These are phyloP conservation scores for Tadarida brasiliensis DNA, from an alignment of 2,797 vertebrate genomes.

Conservation along the genomic window DNA sequence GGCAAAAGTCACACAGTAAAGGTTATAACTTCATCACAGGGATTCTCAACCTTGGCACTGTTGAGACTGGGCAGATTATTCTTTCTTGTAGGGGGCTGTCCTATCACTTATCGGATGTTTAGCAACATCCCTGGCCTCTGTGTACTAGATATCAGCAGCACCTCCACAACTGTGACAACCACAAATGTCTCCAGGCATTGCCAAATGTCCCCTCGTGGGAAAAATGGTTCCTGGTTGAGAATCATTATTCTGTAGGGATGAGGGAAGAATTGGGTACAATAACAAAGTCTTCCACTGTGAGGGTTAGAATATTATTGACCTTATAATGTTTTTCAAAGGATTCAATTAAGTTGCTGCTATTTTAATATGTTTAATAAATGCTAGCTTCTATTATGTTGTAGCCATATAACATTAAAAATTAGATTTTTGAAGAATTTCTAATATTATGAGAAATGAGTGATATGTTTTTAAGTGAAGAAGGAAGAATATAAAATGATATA, in stretches of 20 bases:
- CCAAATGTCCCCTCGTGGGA: neutral
- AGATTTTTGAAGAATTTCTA: constrained; percentile 9
- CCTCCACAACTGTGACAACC: neutral
- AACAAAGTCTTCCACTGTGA: neutral
- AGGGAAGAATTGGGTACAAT: neutral
- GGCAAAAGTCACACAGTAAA: neutral
- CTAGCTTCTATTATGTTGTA: neutral
- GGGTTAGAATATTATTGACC: neutral
- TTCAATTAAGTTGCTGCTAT: neutral
- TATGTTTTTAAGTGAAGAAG: constrained; percentile 27
- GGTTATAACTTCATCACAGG: neutral
- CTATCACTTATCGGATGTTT: neutral
- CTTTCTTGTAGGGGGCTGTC: neutral
- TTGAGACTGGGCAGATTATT: neutral
- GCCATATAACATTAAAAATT: neutral
- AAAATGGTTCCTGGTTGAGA: neutral
- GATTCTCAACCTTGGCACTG: neutral
- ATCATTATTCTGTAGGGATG: neutral
- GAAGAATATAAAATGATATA: neutral
- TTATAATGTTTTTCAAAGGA: constrained; percentile 21
- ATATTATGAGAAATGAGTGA: neutral
- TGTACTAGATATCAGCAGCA: neutral
- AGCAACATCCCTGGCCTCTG: neutral
- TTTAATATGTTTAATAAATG: constrained; percentile 1
- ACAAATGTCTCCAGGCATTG: neutral